phyloP scores from a whole-genome alignment of 2,888 invertebrate genomes.

The Eudemis profundana region DNA sequence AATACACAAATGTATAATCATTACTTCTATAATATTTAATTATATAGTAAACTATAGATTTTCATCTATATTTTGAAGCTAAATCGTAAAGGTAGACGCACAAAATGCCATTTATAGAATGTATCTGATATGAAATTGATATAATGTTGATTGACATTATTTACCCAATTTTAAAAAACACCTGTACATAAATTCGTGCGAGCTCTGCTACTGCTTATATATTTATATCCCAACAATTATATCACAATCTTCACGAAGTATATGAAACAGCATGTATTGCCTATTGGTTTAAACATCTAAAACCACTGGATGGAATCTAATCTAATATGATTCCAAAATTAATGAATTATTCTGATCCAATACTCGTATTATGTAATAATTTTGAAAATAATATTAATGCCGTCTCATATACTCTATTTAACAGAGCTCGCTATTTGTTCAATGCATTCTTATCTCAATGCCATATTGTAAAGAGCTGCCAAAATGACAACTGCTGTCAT shows the following conservation, averaged over 20 bases:
- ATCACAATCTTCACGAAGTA: constrained; percentile 60
- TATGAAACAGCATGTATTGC: constrained; percentile 37
- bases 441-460: constrained; percentile 61
- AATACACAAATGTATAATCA: constrained; percentile 37
- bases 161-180: constrained; percentile 67
- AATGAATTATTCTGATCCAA: not conserved
- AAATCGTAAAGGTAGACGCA: constrained; percentile 61
- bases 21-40: constrained; percentile 29
- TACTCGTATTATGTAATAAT: not conserved
- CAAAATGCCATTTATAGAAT: constrained; percentile 59
- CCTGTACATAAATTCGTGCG: constrained; percentile 61
- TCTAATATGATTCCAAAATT: constrained; percentile 9
- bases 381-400: not conserved
- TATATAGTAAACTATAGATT: constrained; percentile 39
- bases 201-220: constrained; percentile 49
- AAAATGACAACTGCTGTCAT: constrained; percentile 50
- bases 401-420: constrained; percentile 28
- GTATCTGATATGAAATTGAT: constrained; percentile 81
- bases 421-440: constrained; percentile 56
- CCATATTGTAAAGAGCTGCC: constrained; percentile 54
- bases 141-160: constrained; percentile 80
- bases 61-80: constrained; percentile 47
- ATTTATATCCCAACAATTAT: constrained; percentile 53
- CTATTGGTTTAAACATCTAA: not conserved
- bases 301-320: not conserved